Evolutionary conservation across 2,113 vertebrate genomes (phyloP).

Genomic region (Glaucomys volans): DNA sequence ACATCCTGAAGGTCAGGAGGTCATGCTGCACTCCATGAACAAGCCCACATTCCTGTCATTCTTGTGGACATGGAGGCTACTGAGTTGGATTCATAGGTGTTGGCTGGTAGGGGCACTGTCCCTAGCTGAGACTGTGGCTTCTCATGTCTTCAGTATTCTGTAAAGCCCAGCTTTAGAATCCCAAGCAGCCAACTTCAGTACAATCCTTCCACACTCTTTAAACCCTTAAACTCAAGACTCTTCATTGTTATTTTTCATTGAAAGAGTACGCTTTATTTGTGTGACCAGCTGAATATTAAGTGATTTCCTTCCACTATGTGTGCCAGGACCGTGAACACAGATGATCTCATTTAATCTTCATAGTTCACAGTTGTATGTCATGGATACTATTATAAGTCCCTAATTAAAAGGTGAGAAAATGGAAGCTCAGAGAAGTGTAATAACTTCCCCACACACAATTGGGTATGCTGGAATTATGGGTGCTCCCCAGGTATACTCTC

Average conservation of each 20-base stretch:
- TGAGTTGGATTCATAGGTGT: neutral
- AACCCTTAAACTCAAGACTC: neutral
- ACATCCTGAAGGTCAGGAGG: neutral
- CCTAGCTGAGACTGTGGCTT: fast-evolving
- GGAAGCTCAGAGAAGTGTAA: neutral
- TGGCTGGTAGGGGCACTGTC: neutral
- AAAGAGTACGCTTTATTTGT: neutral
- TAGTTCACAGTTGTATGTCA: neutral
- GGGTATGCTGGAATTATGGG: neutral
- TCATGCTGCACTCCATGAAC: neutral
- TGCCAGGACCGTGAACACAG: neutral
- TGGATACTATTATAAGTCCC: neutral
- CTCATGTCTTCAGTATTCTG: neutral
- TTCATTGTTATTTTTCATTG: neutral
- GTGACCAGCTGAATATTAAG: neutral
- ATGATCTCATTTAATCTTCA: neutral
- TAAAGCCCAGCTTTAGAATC: neutral
- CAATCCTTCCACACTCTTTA: neutral
- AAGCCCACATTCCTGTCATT: neutral
- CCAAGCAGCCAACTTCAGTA: neutral
- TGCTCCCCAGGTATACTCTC: neutral
- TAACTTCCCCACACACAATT: neutral
- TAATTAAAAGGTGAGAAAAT: neutral
- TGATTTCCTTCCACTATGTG: neutral
- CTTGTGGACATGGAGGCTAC: neutral